Base-by-base conservation (phyloP, 2,888 invertebrate genomes). In the Noctua pronuba region DNA sequence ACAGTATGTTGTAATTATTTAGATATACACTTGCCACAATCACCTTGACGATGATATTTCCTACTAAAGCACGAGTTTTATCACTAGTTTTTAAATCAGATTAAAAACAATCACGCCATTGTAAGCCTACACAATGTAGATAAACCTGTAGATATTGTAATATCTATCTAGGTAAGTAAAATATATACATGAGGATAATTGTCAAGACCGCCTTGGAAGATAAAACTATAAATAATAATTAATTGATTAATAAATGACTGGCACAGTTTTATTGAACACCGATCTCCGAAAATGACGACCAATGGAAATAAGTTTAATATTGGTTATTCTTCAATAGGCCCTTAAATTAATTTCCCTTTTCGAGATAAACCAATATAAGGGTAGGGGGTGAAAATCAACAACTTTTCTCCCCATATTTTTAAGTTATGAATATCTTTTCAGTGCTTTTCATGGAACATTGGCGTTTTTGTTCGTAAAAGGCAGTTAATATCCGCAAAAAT, bases 101-200 rank as follows among this genome's bases (percentile, higher is more conserved):
- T 83, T 83, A 78, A 73, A 84, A 84, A 77, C 80, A 86, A 86
- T 86, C 85, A 83, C 85, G 77, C 80, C 55, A 75, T 83, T 83
- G 83, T 85, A 78, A 75, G 71, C 71, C 41, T 72, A 82, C 73
- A 83, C 75, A 83, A 77, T 75, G 77, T 38, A 77, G 86, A 85
- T 86, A 82, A 74, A 77, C 24, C 44, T 41, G 18, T 60, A 73
- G 82, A 84, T 84, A 84, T 46, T 35, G 28, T 70, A n/a, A 60
- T 80, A 78, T 78, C 65, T 81, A 75, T 75, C 66, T 82, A 81
- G 81, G 73, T 77, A 81, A 75, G 38, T 66, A 78, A 77, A 67
- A 84, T 69, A 83, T 83, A 44, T 78, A 78, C n/a, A 58, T 35
- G 31, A 75, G 46, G 79, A 75, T 82, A 82, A 84, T 67, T 46